Conservation (phyloP, 2,113 vertebrate genomes). For the Antigone vipio region DNA sequence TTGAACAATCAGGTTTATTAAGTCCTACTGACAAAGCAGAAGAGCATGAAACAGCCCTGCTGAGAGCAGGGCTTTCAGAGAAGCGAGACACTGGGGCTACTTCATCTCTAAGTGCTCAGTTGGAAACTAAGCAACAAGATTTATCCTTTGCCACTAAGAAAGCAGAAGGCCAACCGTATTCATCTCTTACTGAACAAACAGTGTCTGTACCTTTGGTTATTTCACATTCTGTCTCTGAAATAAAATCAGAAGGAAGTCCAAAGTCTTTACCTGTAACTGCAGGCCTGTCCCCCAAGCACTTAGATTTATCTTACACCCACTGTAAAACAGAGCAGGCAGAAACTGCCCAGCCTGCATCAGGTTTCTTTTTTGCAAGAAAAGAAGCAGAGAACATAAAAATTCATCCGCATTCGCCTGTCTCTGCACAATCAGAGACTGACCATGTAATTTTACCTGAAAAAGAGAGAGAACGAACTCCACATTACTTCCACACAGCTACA, state of each 20-base stretch:
- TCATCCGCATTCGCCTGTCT: not conserved
- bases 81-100: not conserved
- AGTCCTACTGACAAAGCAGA: not conserved
- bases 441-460: constrained; percentile 13
- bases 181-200: not conserved
- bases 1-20: not conserved
- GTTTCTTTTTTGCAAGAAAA: not conserved
- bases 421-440: not conserved
- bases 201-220: not conserved
- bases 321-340: constrained; percentile 22
- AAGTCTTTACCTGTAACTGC: not conserved
- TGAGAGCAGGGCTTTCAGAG: not conserved
- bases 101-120: not conserved
- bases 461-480: constrained; percentile 10
- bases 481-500: constrained; percentile 11
- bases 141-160: not conserved
- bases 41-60: not conserved
- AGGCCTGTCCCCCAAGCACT: not conserved
- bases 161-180: not conserved
- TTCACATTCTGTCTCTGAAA: not conserved
- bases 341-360: constrained; percentile 18
- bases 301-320: not conserved
- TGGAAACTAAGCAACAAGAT: not conserved
- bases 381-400: constrained; percentile 32
- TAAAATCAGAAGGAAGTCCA: not conserved